Evolutionary conservation across 1,140 invertebrate species (phyloP).

Genomic region (Dufourea novaeangliae): DNA sequence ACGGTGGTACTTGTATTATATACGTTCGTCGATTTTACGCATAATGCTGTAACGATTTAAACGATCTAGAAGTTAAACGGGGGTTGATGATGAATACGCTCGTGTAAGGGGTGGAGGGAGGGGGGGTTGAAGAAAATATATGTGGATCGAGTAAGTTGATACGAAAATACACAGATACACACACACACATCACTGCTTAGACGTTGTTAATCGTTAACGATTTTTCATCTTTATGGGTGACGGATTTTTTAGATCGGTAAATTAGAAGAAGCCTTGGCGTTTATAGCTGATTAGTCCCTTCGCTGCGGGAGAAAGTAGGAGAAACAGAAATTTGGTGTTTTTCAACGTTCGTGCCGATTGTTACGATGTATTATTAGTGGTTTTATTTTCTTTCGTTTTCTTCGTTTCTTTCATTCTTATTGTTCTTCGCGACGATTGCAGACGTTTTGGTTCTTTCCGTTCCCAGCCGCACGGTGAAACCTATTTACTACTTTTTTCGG

Average conservation of each 20-base stretch:
- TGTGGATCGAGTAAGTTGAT: too few relatives aligned
- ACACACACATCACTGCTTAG: constrained; percentile 58
- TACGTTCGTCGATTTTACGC: constrained; percentile 58
- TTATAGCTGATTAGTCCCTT: constrained; percentile 15
- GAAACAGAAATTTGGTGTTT: constrained; percentile 42
- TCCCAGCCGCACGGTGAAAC: background rate
- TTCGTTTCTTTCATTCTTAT: constrained; percentile 8
- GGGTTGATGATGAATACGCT: too few relatives aligned
- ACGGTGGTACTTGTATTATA: constrained; percentile 57
- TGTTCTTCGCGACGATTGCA: background rate
- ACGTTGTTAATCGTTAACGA: constrained; percentile 50
- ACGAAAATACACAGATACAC: background rate
- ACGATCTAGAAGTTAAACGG: constrained; percentile 38
- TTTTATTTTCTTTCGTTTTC: constrained; percentile 5
- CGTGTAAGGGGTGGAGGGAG: too few relatives aligned
- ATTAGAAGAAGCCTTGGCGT: constrained; percentile 30
- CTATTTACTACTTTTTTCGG: constrained; percentile 23
- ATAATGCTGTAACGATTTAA: constrained; percentile 58
- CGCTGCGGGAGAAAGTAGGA: constrained; percentile 16
- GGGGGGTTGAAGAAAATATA: constrained; percentile 15
- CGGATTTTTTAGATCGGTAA: constrained; percentile 44
- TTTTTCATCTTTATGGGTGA: constrained; percentile 49
- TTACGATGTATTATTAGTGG: background rate
- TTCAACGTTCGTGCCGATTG: constrained; percentile 35
- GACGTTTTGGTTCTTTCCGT: constrained; percentile 10